Evolutionary conservation across 2,797 vertebrate genomes (phyloP).

Genomic region (Cirrhinus molitorella): DNA sequence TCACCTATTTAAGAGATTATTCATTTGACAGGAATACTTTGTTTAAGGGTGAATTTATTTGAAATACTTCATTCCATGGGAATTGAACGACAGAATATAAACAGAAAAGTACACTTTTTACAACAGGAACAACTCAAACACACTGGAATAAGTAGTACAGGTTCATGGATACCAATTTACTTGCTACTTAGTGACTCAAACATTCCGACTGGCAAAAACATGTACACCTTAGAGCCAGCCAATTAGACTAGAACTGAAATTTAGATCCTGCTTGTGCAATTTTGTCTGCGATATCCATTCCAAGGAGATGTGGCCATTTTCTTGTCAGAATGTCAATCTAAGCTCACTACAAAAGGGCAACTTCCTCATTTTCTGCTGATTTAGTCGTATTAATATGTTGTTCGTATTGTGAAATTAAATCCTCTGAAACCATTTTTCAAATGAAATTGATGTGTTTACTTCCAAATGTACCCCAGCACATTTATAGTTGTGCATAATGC

Average conservation of each 20-base stretch:
- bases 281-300: neutral
- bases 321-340: constrained; percentile 11
- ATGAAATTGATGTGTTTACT: constrained; percentile 31
- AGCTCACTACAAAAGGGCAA: neutral
- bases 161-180: neutral
- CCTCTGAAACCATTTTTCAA: constrained; percentile 17
- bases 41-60: neutral
- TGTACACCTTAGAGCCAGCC: constrained; percentile 14
- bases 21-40: neutral
- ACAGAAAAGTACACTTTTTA: neutral
- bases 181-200: neutral
- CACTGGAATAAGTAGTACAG: neutral
- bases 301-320: neutral
- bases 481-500: constrained; percentile 49
- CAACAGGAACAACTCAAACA: neutral
- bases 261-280: neutral
- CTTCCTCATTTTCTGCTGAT: neutral
- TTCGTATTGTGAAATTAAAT: constrained; percentile 17
- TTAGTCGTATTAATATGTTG: neutral
- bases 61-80: neutral
- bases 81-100: neutral
- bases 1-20: neutral
- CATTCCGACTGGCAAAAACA: neutral
- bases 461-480: constrained; percentile 24
- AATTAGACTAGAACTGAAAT: neutral